Base-by-base conservation (phyloP, 2,797 vertebrate species). In the Cyclura pinguis region DNA sequence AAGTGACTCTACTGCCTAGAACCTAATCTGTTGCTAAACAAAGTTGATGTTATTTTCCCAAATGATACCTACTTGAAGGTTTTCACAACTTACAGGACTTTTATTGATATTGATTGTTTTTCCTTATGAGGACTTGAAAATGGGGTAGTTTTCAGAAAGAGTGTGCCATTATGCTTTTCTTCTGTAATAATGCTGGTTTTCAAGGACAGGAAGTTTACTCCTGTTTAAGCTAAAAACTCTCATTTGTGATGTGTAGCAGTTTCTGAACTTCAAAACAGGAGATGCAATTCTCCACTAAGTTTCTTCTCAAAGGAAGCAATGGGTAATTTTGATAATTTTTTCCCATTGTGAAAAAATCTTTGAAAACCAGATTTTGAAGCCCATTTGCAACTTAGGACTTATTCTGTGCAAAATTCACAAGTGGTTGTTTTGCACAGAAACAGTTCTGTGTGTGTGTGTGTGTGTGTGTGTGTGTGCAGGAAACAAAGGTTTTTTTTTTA, bases 1-100 rank as follows among this genome's bases (percentile, higher is more conserved):
- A 92, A 95, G 67, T 78, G 72, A 84, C 88, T 93, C 92, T 88
- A 84, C 12, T 1, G 92, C 88, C 78, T 85, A 93, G 91, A 87
- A 94, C 74, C 50, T 95, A 64, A 84, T 91, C 86, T 93, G 80
- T 59, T 93, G 9, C 69, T 96, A 93, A 94, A 89, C 64, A 91
- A 88, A 92, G 86, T 59, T 92, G 92, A 94, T 12, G 0, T 94
- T 93, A 91, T 93, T 92, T 96, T 86, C 84, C 88, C 86, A 91
- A 91, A 84, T 83, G 64, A 80, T 92, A 94, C 82, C 50, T 90
- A 29, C 91, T 88, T 78, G 38, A 74, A 93, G 85, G 76, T 47
- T 94, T 93, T 91, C 72, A 85, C 90, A 84, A 50, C 50, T 57
- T 73, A 93, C 94, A 88, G 82, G 24, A 84, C 92, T 88, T 42